Conservation (phyloP, 1,140 invertebrate species). For the Cotesia chilonis region DNA sequence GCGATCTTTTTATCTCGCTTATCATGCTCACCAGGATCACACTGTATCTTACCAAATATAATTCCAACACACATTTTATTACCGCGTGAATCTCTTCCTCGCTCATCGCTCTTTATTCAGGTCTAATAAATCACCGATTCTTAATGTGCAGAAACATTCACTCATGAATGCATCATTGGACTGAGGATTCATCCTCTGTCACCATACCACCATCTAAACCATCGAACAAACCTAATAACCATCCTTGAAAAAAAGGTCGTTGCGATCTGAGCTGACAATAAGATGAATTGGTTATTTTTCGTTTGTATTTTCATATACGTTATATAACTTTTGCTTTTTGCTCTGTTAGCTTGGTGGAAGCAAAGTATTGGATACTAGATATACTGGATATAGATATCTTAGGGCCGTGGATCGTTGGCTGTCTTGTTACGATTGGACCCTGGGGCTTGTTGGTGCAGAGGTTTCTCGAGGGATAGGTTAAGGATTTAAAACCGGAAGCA, state of each 20-base stretch:
- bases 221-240: neutral
- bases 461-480: constrained; percentile 46
- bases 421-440: constrained; percentile 40
- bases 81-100: constrained; percentile 2
- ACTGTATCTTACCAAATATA: constrained; percentile 28
- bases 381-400: neutral
- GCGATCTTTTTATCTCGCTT: constrained; percentile 30
- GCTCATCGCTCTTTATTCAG: too few relatives aligned
- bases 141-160: neutral
- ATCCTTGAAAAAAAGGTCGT: neutral
- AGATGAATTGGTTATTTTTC: constrained; percentile 22
- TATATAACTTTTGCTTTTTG: constrained; percentile 15
- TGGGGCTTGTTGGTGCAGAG: constrained; percentile 46
- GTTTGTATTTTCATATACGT: constrained; percentile 25
- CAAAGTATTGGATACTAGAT: too few relatives aligned
- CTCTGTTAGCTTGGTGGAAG: too few relatives aligned
- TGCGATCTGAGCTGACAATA: neutral
- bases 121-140: constrained; percentile 8
- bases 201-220: neutral
- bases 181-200: neutral
- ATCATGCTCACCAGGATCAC: constrained; percentile 29
- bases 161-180: constrained; percentile 15
- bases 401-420: neutral
- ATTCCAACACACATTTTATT: constrained; percentile 16
- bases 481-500: constrained; percentile 54